A percentile compares a stretch with the other conserved stretches of the same genome.
Conservation (phyloP, 2,113 vertebrate species). For the Tetraodon nigroviridis region DNA sequence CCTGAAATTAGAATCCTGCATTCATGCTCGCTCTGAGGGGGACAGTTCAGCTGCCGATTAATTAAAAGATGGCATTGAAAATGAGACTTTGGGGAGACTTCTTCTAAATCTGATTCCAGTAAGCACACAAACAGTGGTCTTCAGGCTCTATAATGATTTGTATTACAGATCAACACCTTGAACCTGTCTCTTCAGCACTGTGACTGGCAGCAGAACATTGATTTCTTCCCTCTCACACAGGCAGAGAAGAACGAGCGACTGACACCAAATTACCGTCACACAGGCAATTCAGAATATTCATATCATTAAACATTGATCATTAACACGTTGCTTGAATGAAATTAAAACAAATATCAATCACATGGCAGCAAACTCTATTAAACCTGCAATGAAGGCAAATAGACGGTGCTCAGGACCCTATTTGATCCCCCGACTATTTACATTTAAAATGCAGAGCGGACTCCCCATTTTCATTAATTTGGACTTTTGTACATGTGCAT, state of each 20-base stretch:
- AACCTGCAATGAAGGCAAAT: conserved; percentile 40
- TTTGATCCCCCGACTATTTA: conserved; percentile 46
- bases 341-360: conserved; percentile 77
- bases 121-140: no score
- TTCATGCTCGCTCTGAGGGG: no score
- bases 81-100: no score
- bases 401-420: conserved; percentile 20
- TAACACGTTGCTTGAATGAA: conserved; percentile 62
- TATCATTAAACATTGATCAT: conserved; percentile 74
- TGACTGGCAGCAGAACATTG: conserved; percentile 22
- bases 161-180: neutral
- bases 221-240: conserved; percentile 17
- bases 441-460: conserved; percentile 38
- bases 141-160: no score
- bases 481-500: conserved; percentile 14
- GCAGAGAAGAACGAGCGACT: conserved; percentile 20
- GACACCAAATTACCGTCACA: conserved; percentile 50
- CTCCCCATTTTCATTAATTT: conserved; percentile 30
- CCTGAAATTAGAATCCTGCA: no score
- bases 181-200: conserved; percentile 1
- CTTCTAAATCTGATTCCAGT: no score
- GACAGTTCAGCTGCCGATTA: no score
- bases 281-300: conserved; percentile 69
- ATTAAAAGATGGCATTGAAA: no score
- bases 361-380: conserved; percentile 55